Percentiles rank a stretch among this genome's conserved stretches.
These are phyloP conservation scores for fruit fly (Drosophila melanogaster) DNA, from an alignment of 1,140 invertebrate species.

Conservation along the genomic window Release_6_plus_ISO1_MT NT_033777.3:11562501-11563000, in stretches of 20 bases:
- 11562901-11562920: constrained; percentile 65
- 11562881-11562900: constrained; percentile 24
- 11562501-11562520: background rate
- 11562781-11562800: no score
- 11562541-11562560: constrained; percentile 65
- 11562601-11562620: constrained; percentile 9
- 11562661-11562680: no score
- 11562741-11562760: no score
- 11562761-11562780: no score
- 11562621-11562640: background rate
- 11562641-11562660: background rate
- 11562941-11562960: constrained; percentile 60
- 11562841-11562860: constrained; percentile 56
- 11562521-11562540: constrained; percentile 44
- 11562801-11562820: background rate
- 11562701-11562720: background rate
- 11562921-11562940: constrained; percentile 33
- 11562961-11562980: constrained; percentile 44
- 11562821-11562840: constrained; percentile 15
- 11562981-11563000: constrained; percentile 29
- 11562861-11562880: constrained; percentile 30
- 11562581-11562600: constrained; percentile 4
- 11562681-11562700: no score
- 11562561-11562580: constrained; percentile 26
- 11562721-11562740: no score